Base-by-base conservation (phyloP, 1,140 invertebrate genomes). In the Diorhabda elongata region DNA sequence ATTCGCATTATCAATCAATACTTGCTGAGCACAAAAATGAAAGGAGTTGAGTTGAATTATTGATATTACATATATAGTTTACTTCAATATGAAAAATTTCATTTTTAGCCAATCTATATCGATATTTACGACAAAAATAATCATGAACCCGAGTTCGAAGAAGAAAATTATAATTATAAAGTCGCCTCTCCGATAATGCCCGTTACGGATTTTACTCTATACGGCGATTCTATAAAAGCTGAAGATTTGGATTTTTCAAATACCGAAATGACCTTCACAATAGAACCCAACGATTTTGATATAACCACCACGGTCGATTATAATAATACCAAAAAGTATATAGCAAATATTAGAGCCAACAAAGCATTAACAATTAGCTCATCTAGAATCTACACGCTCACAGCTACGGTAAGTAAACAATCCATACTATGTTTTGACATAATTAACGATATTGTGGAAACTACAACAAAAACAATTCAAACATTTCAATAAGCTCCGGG, bases 201-300 rank as follows among this genome's bases (percentile, higher is more conserved):
- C 9, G 67, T 67, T 11, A 68, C 66, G 8, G 68, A 73, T 52
- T 58, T 77, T 9, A 72, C 70, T 41, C 7, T 64, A 11, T 69
- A 71, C 52, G 75, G 75, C 41, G 68, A 68, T 7, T 1, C 42
- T 4, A 72, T 77, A 6, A 70, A 44, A 43, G 75, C 59, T 0
- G 44, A 9, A 9, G 75, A 78, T 69, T 42, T 71, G 2, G 75
- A 78, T 68, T 75, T 78, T 58, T 69, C 75, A 7, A 78, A 75
- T 64, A 66, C 26, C 11, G 5, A 69, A 9, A 68, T 78, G 2
- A 72, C 44, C 6, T 76, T 78, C 62, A 60, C 64, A 1, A 66
- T 75, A 52, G 44, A 68, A 43, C 64, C 71, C 4, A 62, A 66
- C 2, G 65, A 73, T 58, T 75, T 75, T 66, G 41, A 3, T 7